These are phyloP conservation scores for Ctenopoma multispine DNA, from an alignment of 2,797 vertebrate genomes.

Conservation along the genomic window DNA sequence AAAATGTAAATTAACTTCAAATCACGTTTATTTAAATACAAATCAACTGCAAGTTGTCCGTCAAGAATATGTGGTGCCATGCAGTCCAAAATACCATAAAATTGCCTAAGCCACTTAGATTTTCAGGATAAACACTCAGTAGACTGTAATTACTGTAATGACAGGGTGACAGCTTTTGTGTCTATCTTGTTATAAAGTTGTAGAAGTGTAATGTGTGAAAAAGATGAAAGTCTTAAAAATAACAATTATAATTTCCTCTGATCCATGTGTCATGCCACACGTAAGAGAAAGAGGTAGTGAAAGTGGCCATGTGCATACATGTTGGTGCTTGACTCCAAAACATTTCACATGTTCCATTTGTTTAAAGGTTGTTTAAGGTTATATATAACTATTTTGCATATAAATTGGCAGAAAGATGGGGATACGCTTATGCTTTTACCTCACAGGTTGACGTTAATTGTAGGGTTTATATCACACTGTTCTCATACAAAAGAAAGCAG, in stretches of 20 bases:
- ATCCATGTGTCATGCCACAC: slow-evolving; percentile 8
- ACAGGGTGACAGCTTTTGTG: slow-evolving; percentile 20
- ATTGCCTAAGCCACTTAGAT: background rate
- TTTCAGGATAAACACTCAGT: slow-evolving; percentile 17
- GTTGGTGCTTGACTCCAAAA: background rate
- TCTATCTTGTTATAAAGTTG: slow-evolving; percentile 17
- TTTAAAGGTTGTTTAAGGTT: slow-evolving; percentile 8
- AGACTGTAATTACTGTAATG: slow-evolving; percentile 45
- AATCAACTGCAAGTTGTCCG: background rate
- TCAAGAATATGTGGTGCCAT: slow-evolving; percentile 10
- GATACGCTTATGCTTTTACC: too few relatives aligned
- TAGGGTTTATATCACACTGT: background rate
- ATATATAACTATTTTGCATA: background rate
- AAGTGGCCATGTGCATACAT: slow-evolving; percentile 18
- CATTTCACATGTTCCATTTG: background rate
- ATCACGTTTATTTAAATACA: background rate
- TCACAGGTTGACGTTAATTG: background rate
- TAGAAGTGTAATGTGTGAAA: slow-evolving; percentile 1
- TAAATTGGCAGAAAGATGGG: background rate
- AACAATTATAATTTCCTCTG: slow-evolving; percentile 12
- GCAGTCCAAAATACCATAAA: slow-evolving; percentile 17
- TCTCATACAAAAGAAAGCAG: background rate
- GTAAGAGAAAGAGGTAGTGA: slow-evolving; percentile 14
- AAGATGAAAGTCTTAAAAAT: slow-evolving; percentile 21
- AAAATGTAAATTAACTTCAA: background rate